A percentile compares a stretch with the other conserved stretches of the same genome.
Evolutionary conservation across 1,140 invertebrate species (phyloP).

Genomic region (Aphaenogaster rudis): DNA sequence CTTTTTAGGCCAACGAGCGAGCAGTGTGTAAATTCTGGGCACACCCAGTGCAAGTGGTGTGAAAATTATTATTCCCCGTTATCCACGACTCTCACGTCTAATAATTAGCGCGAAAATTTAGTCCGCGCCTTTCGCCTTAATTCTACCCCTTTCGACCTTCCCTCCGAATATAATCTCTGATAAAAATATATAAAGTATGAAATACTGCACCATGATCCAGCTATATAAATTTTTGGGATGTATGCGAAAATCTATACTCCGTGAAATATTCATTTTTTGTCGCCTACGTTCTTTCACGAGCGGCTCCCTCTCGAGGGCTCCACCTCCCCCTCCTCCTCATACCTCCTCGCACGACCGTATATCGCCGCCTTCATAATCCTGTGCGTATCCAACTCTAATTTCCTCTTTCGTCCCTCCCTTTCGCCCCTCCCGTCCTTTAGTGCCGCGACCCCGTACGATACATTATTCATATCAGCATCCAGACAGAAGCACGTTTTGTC

Average conservation of each 20-base stretch:
- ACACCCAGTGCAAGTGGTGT: not conserved
- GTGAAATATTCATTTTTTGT: conserved; percentile 16
- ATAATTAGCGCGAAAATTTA: not conserved
- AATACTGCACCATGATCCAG: not conserved
- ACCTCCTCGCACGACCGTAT: conserved; percentile 1
- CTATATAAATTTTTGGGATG: not conserved
- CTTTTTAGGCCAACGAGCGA: conserved; percentile 1
- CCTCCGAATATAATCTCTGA: not conserved
- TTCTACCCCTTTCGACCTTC: not conserved
- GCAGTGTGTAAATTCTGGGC: conserved; percentile 1
- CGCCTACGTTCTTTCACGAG: conserved; percentile 5
- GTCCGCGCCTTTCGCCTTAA: not conserved
- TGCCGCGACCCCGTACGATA: conserved; percentile 71
- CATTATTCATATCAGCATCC: conserved; percentile 79
- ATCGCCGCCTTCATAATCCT: conserved; percentile 62
- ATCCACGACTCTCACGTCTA: not conserved
- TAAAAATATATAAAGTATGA: not conserved
- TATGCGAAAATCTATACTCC: not conserved
- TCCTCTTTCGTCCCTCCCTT: conserved; percentile 47
- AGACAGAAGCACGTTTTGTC: conserved; percentile 68
- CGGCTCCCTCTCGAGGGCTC: conserved; percentile 14
- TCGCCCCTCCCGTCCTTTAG: conserved; percentile 17
- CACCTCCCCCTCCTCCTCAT: conserved; percentile 21
- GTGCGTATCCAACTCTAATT: conserved; percentile 54
- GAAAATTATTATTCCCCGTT: conserved; percentile 3